A percentile compares a stretch with the other conserved stretches of the same genome.
These are phyloP conservation scores for Sebastolobus altivelis DNA, from an alignment of 2,797 vertebrate species.

Conservation along the genomic window DNA sequence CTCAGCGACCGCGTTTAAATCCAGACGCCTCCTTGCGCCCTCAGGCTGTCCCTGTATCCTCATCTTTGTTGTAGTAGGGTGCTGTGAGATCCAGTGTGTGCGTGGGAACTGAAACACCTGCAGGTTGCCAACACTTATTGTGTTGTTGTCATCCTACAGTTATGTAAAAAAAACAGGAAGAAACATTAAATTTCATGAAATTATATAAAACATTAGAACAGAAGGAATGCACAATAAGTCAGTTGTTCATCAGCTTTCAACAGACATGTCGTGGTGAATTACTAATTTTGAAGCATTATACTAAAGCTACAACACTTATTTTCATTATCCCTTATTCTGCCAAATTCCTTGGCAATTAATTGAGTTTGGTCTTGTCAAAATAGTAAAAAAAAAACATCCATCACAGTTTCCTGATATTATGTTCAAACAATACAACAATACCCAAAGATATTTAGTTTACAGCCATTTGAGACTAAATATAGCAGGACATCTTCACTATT, in stretches of 20 bases:
- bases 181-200: background rate
- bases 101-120: slow-evolving; percentile 55
- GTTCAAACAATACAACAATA: background rate
- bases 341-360: background rate
- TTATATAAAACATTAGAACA: background rate
- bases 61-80: slow-evolving; percentile 41
- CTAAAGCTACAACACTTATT: background rate
- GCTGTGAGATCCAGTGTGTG: slow-evolving; percentile 34
- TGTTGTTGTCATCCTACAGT: slow-evolving; percentile 74
- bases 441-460: background rate
- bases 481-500: background rate
- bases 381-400: background rate
- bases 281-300: background rate
- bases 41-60: slow-evolving; percentile 89
- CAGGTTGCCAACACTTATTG: slow-evolving; percentile 67
- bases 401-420: background rate
- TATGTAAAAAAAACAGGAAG: slow-evolving; percentile 8
- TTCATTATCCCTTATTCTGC: background rate
- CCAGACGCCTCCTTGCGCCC: slow-evolving; percentile 83
- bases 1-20: slow-evolving; percentile 77
- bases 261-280: background rate
- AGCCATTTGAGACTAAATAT: background rate
- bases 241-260: background rate
- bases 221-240: background rate
- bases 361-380: background rate